Evolutionary conservation across 1,140 invertebrate species (phyloP).

Genomic region (Colletes latitarsis): DNA sequence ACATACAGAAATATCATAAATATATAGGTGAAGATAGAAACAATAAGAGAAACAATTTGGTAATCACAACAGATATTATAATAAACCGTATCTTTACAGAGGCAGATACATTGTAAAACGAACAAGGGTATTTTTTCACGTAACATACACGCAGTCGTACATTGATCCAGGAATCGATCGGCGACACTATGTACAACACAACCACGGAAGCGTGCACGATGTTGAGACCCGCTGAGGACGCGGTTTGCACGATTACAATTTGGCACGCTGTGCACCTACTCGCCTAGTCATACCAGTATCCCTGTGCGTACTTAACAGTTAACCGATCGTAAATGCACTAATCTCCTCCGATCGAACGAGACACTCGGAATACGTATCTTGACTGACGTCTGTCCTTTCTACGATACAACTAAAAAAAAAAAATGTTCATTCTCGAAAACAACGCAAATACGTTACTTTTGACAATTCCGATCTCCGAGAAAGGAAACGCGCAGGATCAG

Average conservation of each 20-base stretch:
- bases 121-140: constrained; percentile 74
- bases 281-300: constrained; percentile 30
- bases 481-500: background rate
- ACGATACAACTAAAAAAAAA: background rate
- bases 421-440: background rate
- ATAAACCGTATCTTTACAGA: constrained; percentile 79
- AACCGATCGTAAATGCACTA: constrained; percentile 32
- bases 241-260: constrained; percentile 68
- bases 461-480: constrained; percentile 1
- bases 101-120: constrained; percentile 78
- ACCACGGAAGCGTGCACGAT: constrained; percentile 60
- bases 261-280: constrained; percentile 67
- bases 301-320: constrained; percentile 10
- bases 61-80: constrained; percentile 80
- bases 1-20: constrained; percentile 6
- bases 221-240: constrained; percentile 48
- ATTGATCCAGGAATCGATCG: constrained; percentile 71
- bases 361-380: constrained; percentile 42
- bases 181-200: constrained; percentile 73
- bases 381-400: background rate
- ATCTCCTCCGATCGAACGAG: constrained; percentile 23
- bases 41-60: constrained; percentile 43
- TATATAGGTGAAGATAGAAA: background rate
- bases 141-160: constrained; percentile 77
- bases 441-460: background rate